Evolutionary conservation across 2,888 invertebrate species (phyloP), one percentile per base, ranked within the genome.

Genomic region (Andricus quercusramuli): DNA sequence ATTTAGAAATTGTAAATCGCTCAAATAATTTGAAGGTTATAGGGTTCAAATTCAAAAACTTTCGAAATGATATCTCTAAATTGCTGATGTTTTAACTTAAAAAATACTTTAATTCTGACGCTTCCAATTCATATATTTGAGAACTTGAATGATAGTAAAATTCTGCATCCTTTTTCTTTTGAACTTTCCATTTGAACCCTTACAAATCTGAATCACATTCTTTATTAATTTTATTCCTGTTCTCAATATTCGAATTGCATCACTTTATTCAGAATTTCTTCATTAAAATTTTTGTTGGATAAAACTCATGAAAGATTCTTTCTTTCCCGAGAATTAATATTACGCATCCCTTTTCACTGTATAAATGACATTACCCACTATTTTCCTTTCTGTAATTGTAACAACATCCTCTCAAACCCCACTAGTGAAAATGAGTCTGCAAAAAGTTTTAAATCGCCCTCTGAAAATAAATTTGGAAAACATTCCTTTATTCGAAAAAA

Each of bases 401-500:
- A 59, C 22, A 59, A 59, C 59, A 59, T 13, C 59, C 22, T 59
- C 22, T 59, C 59, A 4, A 59, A 59, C 59, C 59, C 59, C 22
- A 59, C 47, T 25, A 74, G 32, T n/a, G 56, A 56, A 74, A 56
- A 13, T 32, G 32, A 32, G 51, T 13, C n/a, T 8, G 32, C 32
- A 74, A 37, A 56, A 74, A 56, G 56, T 56, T 74, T 32, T 29
- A 74, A 74, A 74, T 74, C 56, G n/a, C 56, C 56, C 56, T 74
- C 56, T 37, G 37, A 74, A 56, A 56, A 22, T 20, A 59, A 74
- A 74, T 59, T 74, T 59, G 37, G 74, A 59, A 59, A 59, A 74
- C 56, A 74, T 74, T 74, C 56, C 56, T 56, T 74, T 37, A 74
- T 74, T 59, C 32, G 56, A 32, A 74, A 64, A 74, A 74, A 56